A percentile compares a stretch with the other conserved stretches of the same genome.
phyloP scores from a whole-genome alignment of 2,888 invertebrate species.

The Acleris emargana region DNA sequence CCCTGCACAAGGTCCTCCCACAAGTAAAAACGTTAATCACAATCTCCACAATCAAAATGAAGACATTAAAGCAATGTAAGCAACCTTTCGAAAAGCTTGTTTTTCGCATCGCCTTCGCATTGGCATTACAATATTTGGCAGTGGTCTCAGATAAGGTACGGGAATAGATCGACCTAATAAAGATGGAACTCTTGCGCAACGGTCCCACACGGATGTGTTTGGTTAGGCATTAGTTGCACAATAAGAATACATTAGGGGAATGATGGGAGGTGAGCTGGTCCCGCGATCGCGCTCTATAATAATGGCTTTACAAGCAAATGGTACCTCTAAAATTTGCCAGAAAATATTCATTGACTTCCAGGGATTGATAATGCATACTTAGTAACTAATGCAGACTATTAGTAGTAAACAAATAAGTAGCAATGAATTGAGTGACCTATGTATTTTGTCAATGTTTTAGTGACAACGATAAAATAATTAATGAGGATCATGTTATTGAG shows the following conservation, averaged over 20 bases:
- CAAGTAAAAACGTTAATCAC: too few relatives aligned
- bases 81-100: conserved; percentile 2
- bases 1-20: too few relatives aligned
- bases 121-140: conserved; percentile 62
- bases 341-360: too few relatives aligned
- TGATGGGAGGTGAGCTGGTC: conserved; percentile 2
- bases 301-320: neutral
- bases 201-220: conserved; percentile 58
- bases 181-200: conserved; percentile 71
- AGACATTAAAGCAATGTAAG: neutral
- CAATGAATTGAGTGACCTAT: neutral
- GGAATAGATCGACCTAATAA: conserved; percentile 78
- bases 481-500: conserved; percentile 7
- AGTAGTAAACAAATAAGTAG: conserved; percentile 1
- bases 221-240: conserved; percentile 59
- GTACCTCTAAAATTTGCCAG: neutral
- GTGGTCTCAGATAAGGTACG: conserved; percentile 57
- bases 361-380: too few relatives aligned
- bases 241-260: conserved; percentile 46
- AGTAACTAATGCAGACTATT: too few relatives aligned
- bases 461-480: conserved; percentile 5
- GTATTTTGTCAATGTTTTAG: neutral
- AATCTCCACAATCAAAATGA: too few relatives aligned
- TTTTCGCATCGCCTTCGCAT: conserved; percentile 40
- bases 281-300: neutral